Conservation (phyloP, 2,888 invertebrate species). For the Sarcophaga rosellei region DNA sequence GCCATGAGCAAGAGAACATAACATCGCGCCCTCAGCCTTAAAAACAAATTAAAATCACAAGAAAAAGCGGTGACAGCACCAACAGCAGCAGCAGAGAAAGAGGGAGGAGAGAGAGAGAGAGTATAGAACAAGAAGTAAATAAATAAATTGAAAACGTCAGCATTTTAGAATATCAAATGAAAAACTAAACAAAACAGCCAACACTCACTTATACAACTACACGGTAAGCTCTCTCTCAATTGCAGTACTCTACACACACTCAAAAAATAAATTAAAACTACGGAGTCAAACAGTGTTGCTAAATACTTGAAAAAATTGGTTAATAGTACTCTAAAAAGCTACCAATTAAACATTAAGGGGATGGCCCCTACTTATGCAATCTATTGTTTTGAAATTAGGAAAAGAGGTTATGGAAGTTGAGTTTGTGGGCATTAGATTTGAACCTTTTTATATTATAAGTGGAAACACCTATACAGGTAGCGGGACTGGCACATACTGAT, state of each 20-base stretch:
- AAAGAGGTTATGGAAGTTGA: no score
- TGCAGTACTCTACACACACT: constrained; percentile 5
- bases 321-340: no score
- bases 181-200: constrained; percentile 37
- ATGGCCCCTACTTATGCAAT: no score
- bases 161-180: constrained; percentile 53
- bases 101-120: constrained; percentile 15
- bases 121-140: constrained; percentile 17
- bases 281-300: no score
- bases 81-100: neutral
- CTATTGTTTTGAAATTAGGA: no score
- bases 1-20: constrained; percentile 23
- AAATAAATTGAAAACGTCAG: constrained; percentile 63
- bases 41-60: constrained; percentile 37
- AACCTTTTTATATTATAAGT: no score
- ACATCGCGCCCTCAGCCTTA: constrained; percentile 62
- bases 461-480: no score
- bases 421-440: no score
- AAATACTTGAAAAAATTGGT: no score
- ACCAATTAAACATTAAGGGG: no score
- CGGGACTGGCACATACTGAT: no score
- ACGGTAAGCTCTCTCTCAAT: neutral
- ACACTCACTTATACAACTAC: constrained; percentile 10
- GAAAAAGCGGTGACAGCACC: neutral
- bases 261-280: neutral